A percentile compares a stretch with the other conserved stretches of the same genome.
These are phyloP conservation scores for Istiophorus platypterus DNA, from an alignment of 2,113 vertebrate species.

Conservation along the genomic window DNA sequence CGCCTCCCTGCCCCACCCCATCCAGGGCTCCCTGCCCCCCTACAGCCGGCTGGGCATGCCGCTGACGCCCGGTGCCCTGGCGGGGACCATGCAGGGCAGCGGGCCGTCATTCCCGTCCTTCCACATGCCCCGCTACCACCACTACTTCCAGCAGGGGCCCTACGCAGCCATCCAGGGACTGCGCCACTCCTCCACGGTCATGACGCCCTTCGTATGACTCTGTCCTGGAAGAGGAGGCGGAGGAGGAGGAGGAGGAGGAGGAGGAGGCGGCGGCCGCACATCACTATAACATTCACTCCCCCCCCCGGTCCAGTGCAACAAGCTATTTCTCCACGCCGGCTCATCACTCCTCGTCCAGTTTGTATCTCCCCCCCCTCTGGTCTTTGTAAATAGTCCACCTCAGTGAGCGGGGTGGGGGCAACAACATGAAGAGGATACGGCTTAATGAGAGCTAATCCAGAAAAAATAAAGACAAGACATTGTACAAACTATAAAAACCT, in stretches of 20 bases:
- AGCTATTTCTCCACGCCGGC: conserved; percentile 1
- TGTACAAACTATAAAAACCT: conserved; percentile 44
- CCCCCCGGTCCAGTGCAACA: conserved; percentile 5
- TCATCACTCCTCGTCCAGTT: conserved; percentile 51
- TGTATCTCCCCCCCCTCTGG: conserved; percentile 28
- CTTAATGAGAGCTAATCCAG: conserved; percentile 37
- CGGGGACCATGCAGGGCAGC: conserved; percentile 92
- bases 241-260: conserved; percentile 16
- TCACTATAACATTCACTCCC: conserved; percentile 22
- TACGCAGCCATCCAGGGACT: conserved; percentile 99
- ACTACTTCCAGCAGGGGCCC: conserved; percentile 99
- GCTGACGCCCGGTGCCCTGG: conserved; percentile 91
- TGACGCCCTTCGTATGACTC: conserved; percentile 98
- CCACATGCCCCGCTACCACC: conserved; percentile 99
- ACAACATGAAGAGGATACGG: conserved; percentile 22
- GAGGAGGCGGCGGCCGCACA: conserved; percentile 21
- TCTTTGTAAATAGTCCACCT: conserved; percentile 80
- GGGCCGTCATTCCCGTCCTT: conserved; percentile 97
- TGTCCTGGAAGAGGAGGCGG: conserved; percentile 1
- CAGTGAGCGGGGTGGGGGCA: conserved; percentile 9
- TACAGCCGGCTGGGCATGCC: conserved; percentile 95
- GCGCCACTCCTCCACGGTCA: conserved; percentile 96
- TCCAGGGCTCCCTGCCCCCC: conserved; percentile 94
- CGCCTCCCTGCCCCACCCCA: conserved; percentile 92
- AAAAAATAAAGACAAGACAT: conserved; percentile 29